Base-by-base conservation (phyloP, 1,140 invertebrate species). In the Brachionus koreanus region DNA sequence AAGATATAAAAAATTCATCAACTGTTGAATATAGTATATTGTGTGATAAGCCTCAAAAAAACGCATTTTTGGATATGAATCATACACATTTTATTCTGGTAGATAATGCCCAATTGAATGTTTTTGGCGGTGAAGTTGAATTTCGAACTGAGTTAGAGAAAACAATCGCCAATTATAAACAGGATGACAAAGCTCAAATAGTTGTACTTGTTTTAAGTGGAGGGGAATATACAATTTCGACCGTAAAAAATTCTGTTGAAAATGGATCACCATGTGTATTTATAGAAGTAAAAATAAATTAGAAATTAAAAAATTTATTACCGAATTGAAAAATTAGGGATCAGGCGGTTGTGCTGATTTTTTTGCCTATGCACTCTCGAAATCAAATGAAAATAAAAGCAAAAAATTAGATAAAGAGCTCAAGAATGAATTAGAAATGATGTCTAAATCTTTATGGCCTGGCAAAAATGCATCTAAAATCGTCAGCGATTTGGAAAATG, bases 41-140 rank as follows among this genome's bases (percentile, higher is more conserved):
- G 2, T 23, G 7, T 25, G 12, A 25, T 13, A 74, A 46, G 29
- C 1, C 0, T 25, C 13, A 19, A 25, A 86, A 57, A 84, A 84
- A 6, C n/a, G 23, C 83, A 3, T 86, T 86, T n/a, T 85, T 90
- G 4, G 88, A 90, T 85, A 87, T 87, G 0, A 89, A 90, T 83
- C 89, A 90, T 84, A 86, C 89, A 1, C 89, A 90, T 83, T 90
- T 90, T 83, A 87, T 90, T n/a, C 83, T 90, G 61, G 88, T 90
- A 9, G 89, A 90, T 83, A 86, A 90, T 85, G 88, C 88, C 0
- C 13, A 23, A 9, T 49, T 42, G 33, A 33, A 43, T 69, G 75
- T 67, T 5, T 83, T 84, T 37, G 77, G 85, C 52, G 79, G 63
- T 35, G 79, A 82, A 52, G 46, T 67, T 43, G 7, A 65, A 67